These are phyloP conservation scores for Camelus bactrianus DNA, from an alignment of 2,113 vertebrate genomes.

Conservation along the genomic window DNA sequence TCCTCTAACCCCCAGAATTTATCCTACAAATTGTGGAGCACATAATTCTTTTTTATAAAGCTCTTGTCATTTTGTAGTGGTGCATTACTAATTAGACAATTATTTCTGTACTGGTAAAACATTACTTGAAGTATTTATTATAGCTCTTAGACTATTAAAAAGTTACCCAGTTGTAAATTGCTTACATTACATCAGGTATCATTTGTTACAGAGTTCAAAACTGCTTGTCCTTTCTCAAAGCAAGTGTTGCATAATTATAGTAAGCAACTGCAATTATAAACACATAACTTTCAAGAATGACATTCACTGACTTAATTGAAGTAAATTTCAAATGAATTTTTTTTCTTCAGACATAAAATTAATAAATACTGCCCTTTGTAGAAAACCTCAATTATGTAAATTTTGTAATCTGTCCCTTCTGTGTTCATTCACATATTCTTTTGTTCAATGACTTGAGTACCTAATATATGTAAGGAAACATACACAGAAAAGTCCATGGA, in stretches of 20 bases:
- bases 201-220: conserved; percentile 58
- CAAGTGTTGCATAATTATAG: conserved; percentile 56
- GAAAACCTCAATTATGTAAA: neutral
- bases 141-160: conserved; percentile 1
- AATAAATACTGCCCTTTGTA: conserved; percentile 43
- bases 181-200: conserved; percentile 53
- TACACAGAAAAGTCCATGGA: neutral
- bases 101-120: conserved; percentile 47
- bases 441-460: neutral
- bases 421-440: neutral
- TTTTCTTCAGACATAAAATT: conserved; percentile 59
- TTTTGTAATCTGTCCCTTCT: neutral
- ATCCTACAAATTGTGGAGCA: neutral
- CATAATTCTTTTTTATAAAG: neutral
- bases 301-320: conserved; percentile 69
- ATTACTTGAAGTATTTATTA: conserved; percentile 67
- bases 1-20: conserved; percentile 9
- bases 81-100: conserved; percentile 64
- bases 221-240: conserved; percentile 58
- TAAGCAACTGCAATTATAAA: conserved; percentile 69
- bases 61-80: conserved; percentile 53
- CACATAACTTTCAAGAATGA: conserved; percentile 62
- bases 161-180: conserved; percentile 60
- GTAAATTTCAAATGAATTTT: neutral
- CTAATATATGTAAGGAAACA: neutral